These are phyloP conservation scores for Prionace glauca DNA, from an alignment of 2,797 vertebrate genomes.

Conservation along the genomic window DNA sequence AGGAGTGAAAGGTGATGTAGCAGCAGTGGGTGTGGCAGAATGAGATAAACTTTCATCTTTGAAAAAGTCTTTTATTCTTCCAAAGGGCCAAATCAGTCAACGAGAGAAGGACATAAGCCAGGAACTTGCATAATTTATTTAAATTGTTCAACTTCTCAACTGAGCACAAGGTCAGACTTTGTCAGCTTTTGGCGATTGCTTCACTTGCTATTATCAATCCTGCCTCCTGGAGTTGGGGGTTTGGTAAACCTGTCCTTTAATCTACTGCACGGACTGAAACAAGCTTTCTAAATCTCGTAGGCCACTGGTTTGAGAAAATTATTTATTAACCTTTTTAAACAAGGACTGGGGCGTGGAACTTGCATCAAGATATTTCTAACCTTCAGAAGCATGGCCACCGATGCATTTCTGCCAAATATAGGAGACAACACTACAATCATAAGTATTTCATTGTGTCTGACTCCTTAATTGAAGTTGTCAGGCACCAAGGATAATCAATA, in stretches of 20 bases:
- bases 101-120: not conserved
- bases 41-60: not conserved
- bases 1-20: not conserved
- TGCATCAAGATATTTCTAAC: not conserved
- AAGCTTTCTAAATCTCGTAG: not conserved
- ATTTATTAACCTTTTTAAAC: not conserved
- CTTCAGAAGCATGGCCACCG: not conserved
- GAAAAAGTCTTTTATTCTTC: not conserved
- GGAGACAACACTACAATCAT: not conserved
- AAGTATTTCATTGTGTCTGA: not conserved
- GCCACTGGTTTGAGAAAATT: not conserved
- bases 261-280: not conserved
- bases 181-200: not conserved
- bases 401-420: not conserved
- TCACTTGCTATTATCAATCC: not conserved
- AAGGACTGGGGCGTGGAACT: not conserved
- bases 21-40: not conserved
- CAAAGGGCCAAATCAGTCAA: not conserved
- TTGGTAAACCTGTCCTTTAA: not conserved
- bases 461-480: not conserved
- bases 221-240: not conserved
- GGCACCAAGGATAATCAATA: conserved; percentile 17
- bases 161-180: not conserved
- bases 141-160: not conserved
- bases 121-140: not conserved